phyloP scores from a whole-genome alignment of 2,888 invertebrate genomes.

The Brachyptera putata region DNA sequence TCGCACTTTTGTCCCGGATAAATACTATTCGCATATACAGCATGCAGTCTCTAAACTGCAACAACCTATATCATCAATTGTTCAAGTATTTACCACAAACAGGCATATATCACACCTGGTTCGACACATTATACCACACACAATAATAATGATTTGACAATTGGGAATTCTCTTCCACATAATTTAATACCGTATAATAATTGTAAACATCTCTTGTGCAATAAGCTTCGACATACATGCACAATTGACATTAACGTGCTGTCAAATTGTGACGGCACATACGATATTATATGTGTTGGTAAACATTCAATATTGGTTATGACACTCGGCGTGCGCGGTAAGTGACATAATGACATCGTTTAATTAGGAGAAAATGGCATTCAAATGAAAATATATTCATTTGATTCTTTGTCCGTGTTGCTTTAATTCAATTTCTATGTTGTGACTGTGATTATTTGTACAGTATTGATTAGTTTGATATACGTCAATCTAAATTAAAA shows the following conservation, averaged over 20 bases:
- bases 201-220: constrained; percentile 22
- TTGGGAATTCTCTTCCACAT: constrained; percentile 19
- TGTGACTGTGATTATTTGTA: too few relatives aligned
- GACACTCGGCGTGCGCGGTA: not conserved
- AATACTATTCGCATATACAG: too few relatives aligned
- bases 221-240: not conserved
- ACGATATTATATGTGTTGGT: constrained; percentile 17
- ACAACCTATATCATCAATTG: not conserved
- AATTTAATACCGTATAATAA: constrained; percentile 21
- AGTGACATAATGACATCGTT: not conserved
- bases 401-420: too few relatives aligned
- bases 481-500: too few relatives aligned
- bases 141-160: constrained; percentile 26
- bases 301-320: constrained; percentile 2
- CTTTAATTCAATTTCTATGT: too few relatives aligned
- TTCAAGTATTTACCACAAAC: constrained; percentile 16
- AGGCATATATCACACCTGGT: not conserved
- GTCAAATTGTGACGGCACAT: constrained; percentile 20
- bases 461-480: too few relatives aligned
- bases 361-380: not conserved
- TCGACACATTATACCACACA: not conserved
- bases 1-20: not conserved
- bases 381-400: not conserved
- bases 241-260: constrained; percentile 27
- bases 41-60: not conserved